phyloP scores from a whole-genome alignment of 23 tunicate species.

The Halocynthia roretzi region DNA sequence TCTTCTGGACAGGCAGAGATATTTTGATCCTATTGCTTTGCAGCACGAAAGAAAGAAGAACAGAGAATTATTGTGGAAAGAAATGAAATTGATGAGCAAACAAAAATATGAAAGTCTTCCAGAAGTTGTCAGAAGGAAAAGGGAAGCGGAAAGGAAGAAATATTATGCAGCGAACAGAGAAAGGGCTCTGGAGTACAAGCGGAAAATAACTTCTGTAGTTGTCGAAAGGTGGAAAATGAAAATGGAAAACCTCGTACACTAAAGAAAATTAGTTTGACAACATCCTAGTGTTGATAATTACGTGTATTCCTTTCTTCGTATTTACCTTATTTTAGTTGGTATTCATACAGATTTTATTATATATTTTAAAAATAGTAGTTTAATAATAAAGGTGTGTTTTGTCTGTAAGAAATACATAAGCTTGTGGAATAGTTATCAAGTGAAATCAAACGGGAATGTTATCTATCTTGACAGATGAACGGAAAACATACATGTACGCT shows the following conservation, averaged over 20 bases:
- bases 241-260: neutral
- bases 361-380: no score
- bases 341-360: no score
- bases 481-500: no score
- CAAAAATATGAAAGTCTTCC: conserved; percentile 70
- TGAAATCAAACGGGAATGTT: no score
- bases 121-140: conserved; percentile 63
- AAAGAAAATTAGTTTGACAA: no score
- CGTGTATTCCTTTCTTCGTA: no score
- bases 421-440: no score
- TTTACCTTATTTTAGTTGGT: no score
- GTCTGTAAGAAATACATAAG: no score
- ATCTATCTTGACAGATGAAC: no score
- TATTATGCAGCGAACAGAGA: conserved; percentile 57
- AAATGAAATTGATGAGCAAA: conserved; percentile 46
- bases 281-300: no score
- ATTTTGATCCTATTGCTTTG: neutral
- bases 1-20: neutral
- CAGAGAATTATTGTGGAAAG: conserved; percentile 16
- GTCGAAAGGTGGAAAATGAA: conserved; percentile 11
- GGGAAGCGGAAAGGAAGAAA: conserved; percentile 62
- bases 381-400: no score
- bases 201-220: conserved; percentile 6
- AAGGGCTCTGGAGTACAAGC: conserved; percentile 52
- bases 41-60: neutral